phyloP scores from a whole-genome alignment of 1,140 invertebrate species.

The Hirudo medicinalis region DNA sequence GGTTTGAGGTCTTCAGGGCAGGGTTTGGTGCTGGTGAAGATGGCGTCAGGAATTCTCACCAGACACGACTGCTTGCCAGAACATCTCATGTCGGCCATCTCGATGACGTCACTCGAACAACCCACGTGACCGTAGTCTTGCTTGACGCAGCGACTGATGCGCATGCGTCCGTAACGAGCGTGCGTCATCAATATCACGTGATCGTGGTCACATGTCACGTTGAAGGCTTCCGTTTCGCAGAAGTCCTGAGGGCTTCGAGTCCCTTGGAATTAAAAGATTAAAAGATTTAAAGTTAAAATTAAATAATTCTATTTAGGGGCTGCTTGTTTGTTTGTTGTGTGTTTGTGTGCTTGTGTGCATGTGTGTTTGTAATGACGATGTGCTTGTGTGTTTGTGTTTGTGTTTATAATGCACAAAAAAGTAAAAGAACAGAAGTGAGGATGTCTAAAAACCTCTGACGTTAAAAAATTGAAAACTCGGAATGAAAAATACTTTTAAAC shows the following conservation, averaged over 20 bases:
- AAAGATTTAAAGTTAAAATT: slow-evolving; percentile 5
- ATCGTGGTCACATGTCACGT: slow-evolving; percentile 16
- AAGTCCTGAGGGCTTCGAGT: background rate
- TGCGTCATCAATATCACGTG: slow-evolving; percentile 13
- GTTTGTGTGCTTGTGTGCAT: background rate
- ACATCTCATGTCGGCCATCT: background rate
- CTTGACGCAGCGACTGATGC: slow-evolving; percentile 10
- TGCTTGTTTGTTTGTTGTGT: background rate
- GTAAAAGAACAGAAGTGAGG: no score
- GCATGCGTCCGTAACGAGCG: slow-evolving; percentile 15
- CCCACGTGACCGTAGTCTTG: slow-evolving; percentile 17
- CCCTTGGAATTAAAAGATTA: no score
- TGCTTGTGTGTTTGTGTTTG: slow-evolving; percentile 4
- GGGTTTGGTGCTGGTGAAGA: slow-evolving; percentile 6
- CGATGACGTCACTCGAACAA: slow-evolving; percentile 2
- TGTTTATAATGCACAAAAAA: background rate
- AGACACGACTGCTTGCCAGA: background rate
- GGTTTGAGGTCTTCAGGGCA: slow-evolving; percentile 16
- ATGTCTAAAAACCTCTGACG: no score
- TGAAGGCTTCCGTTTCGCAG: slow-evolving; percentile 22
- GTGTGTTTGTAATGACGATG: no score
- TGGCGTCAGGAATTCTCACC: slow-evolving; percentile 5
- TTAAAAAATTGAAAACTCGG: no score
- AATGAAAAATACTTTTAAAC: no score
- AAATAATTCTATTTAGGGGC: background rate